Evolutionary conservation across 1,140 invertebrate species (phyloP), one percentile per base, ranked within the genome.

Genomic region (Metaphire vulgaris): DNA sequence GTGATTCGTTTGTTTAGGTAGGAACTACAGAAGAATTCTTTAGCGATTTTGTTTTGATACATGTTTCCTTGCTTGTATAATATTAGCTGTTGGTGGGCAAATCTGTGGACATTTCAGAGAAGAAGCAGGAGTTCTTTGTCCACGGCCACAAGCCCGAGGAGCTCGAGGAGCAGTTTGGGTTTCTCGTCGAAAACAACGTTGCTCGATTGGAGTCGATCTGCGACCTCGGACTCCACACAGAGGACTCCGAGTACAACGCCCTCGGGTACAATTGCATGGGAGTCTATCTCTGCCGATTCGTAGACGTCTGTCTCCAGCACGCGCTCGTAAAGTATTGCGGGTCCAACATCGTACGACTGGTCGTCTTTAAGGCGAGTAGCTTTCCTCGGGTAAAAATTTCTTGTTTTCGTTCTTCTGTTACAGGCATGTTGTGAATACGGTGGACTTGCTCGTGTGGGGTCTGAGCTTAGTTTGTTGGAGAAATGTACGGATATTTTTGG

Each of bases 191-290:
- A 41, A 78, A 78, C 66, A 68, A 78, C 34, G 29, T 65, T n/a
- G 74, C 69, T 1, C 31, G 30, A 29, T 32, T 78, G 26, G 29
- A 74, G 32, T n/a, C 68, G 33, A 64, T 74, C 16, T 69, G 66
- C 34, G 33, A 65, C 21, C 29, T 29, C 28, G 73, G 77, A 16
- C 31, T 78, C 14, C 69, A 70, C n/a, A 33, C 74, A n/a, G 64
- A 72, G 41, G 77, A 78, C 34, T 78, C 77, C 30, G 77, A 78
- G 33, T 78, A 78, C 69, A 78, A 78, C 31, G 68, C 77, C 16
- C 72, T 78, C 30, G 77, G 77, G 31, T 78, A 78, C 74, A 78
- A 78, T 32, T 31, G 56, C 16, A 78, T 78, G 77, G 77, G 77
- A 1, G 69, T 78, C 15, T 78, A 78, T 67, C 29, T 75, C 26